phyloP scores from a whole-genome alignment of 2,113 vertebrate genomes.

The Hyla sarda region DNA sequence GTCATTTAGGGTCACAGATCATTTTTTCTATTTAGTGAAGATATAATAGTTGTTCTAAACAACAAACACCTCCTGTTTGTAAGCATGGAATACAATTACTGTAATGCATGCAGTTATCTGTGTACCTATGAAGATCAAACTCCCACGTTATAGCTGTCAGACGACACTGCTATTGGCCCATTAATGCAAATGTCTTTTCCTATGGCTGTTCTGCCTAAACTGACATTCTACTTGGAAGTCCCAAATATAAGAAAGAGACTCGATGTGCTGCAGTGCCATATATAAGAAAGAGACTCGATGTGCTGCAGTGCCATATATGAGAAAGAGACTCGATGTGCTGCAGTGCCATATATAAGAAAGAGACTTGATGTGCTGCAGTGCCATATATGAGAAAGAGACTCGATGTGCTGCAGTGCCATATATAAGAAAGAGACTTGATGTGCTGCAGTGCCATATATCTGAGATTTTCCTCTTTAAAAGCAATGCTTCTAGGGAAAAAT shows the following conservation, averaged over 20 bases:
- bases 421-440: no score
- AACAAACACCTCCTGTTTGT: background rate
- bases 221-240: background rate
- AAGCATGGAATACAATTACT: conserved; percentile 31
- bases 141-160: conserved; percentile 31
- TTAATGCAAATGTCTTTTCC: background rate
- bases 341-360: background rate
- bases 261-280: background rate
- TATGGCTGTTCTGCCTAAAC: background rate
- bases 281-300: no score
- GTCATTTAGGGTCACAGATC: background rate
- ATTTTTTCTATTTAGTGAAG: no score
- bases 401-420: no score
- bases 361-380: background rate
- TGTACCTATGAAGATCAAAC: conserved; percentile 6
- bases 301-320: no score
- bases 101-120: conserved; percentile 4
- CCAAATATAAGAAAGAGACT: no score
- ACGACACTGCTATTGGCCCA: background rate
- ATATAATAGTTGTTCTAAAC: background rate
- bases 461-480: background rate
- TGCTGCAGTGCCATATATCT: background rate
- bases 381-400: background rate
- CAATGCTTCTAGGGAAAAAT: no score
- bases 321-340: background rate